Conservation (phyloP, 2,113 vertebrate species). For the Eulacestoma nigropectus region DNA sequence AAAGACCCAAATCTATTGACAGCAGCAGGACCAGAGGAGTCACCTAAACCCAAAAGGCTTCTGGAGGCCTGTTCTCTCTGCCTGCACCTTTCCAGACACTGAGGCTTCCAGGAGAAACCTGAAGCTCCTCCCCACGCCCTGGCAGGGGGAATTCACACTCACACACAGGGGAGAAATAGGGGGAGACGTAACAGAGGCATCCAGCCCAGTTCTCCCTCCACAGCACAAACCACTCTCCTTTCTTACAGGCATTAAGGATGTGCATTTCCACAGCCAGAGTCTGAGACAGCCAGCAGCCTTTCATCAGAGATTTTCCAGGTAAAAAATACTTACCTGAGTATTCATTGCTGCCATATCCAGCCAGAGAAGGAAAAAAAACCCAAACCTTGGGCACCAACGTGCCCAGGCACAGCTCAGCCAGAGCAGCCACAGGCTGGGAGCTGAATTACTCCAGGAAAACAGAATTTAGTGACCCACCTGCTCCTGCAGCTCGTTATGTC, state of each 20-base stretch:
- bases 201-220: neutral
- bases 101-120: neutral
- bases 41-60: neutral
- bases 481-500: neutral
- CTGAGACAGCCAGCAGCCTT: neutral
- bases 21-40: neutral
- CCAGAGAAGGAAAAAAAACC: neutral
- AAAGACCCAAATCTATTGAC: neutral
- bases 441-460: fast-evolving
- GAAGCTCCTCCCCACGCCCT: neutral
- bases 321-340: neutral
- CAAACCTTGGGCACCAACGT: fast-evolving
- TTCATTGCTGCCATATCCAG: neutral
- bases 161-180: neutral
- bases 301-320: neutral
- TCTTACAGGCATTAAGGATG: neutral
- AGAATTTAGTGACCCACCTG: neutral
- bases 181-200: neutral
- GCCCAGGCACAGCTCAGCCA: neutral
- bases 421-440: neutral
- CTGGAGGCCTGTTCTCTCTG: neutral
- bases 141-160: neutral
- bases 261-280: neutral
- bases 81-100: neutral
- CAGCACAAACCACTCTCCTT: neutral